Evolutionary conservation across 1,140 invertebrate genomes (phyloP).

Genomic region (Luehdorfia chinensis): DNA sequence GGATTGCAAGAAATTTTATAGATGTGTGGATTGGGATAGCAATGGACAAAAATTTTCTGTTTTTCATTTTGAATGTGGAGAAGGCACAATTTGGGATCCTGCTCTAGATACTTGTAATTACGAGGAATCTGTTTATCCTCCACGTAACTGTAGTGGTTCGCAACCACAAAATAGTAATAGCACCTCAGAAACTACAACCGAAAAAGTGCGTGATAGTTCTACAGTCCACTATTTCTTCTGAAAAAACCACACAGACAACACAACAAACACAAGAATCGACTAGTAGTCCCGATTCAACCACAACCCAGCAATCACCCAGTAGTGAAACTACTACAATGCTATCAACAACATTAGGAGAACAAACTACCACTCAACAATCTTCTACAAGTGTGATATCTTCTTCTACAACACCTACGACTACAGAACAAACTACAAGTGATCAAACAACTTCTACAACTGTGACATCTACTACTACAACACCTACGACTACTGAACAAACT

Average conservation of each 20-base stretch:
- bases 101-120: slow-evolving; percentile 75
- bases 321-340: slow-evolving; percentile 33
- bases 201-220: slow-evolving; percentile 4
- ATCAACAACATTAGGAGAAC: slow-evolving; percentile 22
- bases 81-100: slow-evolving; percentile 81
- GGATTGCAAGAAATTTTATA: slow-evolving; percentile 84
- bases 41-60: slow-evolving; percentile 78
- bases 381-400: not conserved
- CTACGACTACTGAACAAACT: slow-evolving; percentile 27
- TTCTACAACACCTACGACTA: slow-evolving; percentile 26
- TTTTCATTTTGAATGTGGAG: slow-evolving; percentile 80
- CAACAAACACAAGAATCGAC: slow-evolving; percentile 25
- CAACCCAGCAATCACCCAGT: slow-evolving; percentile 26
- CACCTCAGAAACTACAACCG: slow-evolving; percentile 30
- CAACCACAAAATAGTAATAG: slow-evolving; percentile 43
- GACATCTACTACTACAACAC: slow-evolving; percentile 23
- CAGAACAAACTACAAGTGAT: slow-evolving; percentile 31
- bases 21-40: slow-evolving; percentile 84
- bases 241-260: slow-evolving; percentile 29
- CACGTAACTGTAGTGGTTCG: slow-evolving; percentile 53
- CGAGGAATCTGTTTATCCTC: slow-evolving; percentile 71
- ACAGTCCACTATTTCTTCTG: not conserved
- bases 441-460: slow-evolving; percentile 24
- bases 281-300: slow-evolving; percentile 28
- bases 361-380: slow-evolving; percentile 26